These are phyloP conservation scores for Passerina amoena DNA, from an alignment of 2,113 vertebrate genomes.

Conservation along the genomic window DNA sequence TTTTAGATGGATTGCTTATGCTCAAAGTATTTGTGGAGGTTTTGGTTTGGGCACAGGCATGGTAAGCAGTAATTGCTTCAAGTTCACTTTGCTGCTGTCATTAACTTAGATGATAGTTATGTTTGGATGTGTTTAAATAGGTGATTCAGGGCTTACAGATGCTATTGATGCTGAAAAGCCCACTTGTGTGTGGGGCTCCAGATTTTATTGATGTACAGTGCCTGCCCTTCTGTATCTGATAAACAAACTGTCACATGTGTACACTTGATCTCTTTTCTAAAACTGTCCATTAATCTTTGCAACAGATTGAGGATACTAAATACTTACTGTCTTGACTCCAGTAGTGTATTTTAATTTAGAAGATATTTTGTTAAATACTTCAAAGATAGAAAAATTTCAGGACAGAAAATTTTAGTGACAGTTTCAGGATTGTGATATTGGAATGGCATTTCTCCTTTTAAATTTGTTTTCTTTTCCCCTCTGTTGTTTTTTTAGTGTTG, in stretches of 20 bases:
- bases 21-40: background rate
- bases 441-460: background rate
- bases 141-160: background rate
- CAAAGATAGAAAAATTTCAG: background rate
- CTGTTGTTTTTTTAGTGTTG: constrained; percentile 82
- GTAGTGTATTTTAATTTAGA: background rate
- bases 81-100: background rate
- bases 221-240: background rate
- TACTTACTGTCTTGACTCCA: background rate
- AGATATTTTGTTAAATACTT: background rate
- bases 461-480: background rate
- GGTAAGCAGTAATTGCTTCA: background rate
- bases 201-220: background rate
- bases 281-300: background rate
- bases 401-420: background rate
- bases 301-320: background rate
- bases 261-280: background rate
- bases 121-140: background rate
- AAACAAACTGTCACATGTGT: background rate
- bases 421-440: background rate
- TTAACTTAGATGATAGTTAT: background rate
- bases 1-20: background rate
- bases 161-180: background rate
- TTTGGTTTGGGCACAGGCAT: background rate
- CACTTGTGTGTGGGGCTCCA: background rate